These are phyloP conservation scores for Oscheius sp. DNA, from an alignment of 1,140 invertebrate species.

Conservation along the genomic window DNA sequence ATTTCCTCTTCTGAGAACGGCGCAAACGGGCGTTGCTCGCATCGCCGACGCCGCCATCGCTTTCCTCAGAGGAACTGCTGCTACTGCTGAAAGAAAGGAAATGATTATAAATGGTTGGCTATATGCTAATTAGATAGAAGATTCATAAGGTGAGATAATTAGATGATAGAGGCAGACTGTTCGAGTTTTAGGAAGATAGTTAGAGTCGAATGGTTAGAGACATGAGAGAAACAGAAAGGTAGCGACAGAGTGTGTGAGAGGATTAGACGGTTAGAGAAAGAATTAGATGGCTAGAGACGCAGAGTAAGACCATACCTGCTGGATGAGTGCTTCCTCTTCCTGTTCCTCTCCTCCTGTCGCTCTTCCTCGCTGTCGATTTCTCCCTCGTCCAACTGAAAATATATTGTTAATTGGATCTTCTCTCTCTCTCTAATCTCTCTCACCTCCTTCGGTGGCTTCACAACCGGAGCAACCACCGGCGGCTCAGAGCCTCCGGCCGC, in stretches of 20 bases:
- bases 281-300: no score
- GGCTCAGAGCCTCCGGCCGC: background rate
- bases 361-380: constrained; percentile 33
- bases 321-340: background rate
- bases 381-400: constrained; percentile 21
- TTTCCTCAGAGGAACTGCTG: background rate
- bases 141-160: no score
- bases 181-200: no score
- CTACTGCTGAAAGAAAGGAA: no score
- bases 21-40: background rate
- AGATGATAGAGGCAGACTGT: no score
- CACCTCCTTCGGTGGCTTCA: background rate
- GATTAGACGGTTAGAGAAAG: no score
- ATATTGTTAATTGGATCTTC: background rate
- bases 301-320: no score
- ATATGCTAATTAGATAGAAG: no score
- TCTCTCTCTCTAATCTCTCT: background rate
- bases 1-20: background rate
- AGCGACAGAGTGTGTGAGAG: no score
- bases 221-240: no score
- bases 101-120: no score
- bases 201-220: no score
- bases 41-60: background rate
- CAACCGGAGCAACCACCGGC: background rate
- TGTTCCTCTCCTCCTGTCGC: background rate